Base-by-base conservation (phyloP, 2,888 invertebrate species). In the Machimus atricapillus region DNA sequence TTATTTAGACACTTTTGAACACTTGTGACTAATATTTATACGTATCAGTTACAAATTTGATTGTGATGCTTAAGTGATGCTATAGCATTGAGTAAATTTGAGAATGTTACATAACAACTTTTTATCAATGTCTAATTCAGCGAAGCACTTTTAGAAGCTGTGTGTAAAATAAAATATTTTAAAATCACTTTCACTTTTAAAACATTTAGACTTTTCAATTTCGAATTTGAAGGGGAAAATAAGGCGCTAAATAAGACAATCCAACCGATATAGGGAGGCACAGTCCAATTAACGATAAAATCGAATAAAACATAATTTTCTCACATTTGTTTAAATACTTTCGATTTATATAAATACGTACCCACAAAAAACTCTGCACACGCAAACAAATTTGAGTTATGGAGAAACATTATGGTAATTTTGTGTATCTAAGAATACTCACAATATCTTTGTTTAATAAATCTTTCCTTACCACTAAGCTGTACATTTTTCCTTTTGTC, bases 361-460 rank as follows among this genome's bases (percentile, higher is more conserved):
- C 27, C 12, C 66, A 27, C 66, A 66, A 66, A 66, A 66, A 66
- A 66, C 66, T 66, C 66, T 66, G 66, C 66, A 66, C 66, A 66
- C 23, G 27, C 66, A 66, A 66, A 66, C 0, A 66, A 23, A 27
- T 23, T n/a, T 23, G 27, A 66, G 27, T 27, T 66, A 66, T 66
- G 23, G 66, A 66, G 66, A 66, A 66, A 66, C 27, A 66, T 66
- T 66, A 66, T 66, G 66, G 82, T 58, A 82, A 82, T 82, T 82
- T 82, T 82, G 82, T 9, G 56, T 82, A 37, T 82, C 82, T 82
- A 58, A 82, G 37, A 82, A 82, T 58, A 82, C 82, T 19, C 31
- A 31, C 58, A 40, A 66, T 79, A 79, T 79, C 40, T 79, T 66
- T 23, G 12, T 66, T 66, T 23, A 76, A 76, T 82, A 82, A 82